A percentile compares a stretch with the other conserved stretches of the same genome.
Conservation (phyloP, 2,113 vertebrate species). For the Cryptomyrus ogoouensis region DNA sequence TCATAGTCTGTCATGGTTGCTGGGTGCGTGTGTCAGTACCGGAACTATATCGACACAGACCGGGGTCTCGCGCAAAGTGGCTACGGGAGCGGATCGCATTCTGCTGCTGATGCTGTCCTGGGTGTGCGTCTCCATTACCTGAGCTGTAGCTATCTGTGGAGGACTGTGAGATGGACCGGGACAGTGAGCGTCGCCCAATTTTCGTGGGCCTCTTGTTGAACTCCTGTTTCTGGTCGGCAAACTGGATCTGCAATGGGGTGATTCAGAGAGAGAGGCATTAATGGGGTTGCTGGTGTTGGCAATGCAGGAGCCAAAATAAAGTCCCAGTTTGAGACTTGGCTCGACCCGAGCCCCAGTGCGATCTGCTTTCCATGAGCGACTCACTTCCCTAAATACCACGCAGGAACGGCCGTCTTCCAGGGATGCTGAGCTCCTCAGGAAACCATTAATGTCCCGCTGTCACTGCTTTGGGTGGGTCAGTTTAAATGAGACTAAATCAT, state of each 20-base stretch:
- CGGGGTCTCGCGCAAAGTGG: not conserved
- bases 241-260: slow-evolving; percentile 69
- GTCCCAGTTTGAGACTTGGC: not conserved
- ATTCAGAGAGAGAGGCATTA: not conserved
- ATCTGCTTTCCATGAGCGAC: not conserved
- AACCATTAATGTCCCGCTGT: not conserved
- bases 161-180: slow-evolving; percentile 81
- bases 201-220: slow-evolving; percentile 82
- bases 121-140: slow-evolving; percentile 55
- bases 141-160: slow-evolving; percentile 82
- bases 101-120: slow-evolving; percentile 1
- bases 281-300: not conserved
- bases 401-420: not conserved
- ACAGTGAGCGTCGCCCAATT: slow-evolving; percentile 72
- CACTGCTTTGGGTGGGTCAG: not conserved
- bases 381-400: not conserved
- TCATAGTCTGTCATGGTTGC: not conserved
- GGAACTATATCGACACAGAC: not conserved
- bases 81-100: not conserved
- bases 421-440: not conserved
- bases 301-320: not conserved
- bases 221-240: slow-evolving; percentile 79
- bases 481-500: not conserved
- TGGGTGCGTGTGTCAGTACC: not conserved
- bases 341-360: not conserved